These are phyloP conservation scores for Columba livia DNA, from an alignment of 2,113 vertebrate species.

Conservation along the genomic window DNA sequence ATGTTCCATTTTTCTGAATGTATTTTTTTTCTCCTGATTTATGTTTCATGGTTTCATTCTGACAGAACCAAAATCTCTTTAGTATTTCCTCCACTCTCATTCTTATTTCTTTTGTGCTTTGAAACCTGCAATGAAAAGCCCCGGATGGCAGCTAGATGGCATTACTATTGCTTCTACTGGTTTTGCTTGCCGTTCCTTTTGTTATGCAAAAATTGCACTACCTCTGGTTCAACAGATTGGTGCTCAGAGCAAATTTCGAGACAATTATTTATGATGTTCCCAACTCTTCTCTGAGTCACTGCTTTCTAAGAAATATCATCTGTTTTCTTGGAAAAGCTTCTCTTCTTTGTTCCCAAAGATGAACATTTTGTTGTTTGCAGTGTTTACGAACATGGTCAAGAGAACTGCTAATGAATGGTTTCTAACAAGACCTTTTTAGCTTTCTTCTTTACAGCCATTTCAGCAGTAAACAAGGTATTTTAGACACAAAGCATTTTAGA, in stretches of 20 bases:
- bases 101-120: neutral
- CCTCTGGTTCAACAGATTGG: neutral
- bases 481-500: neutral
- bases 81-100: neutral
- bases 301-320: neutral
- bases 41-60: neutral
- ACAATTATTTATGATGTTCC: neutral
- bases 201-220: neutral
- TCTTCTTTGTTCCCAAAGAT: neutral
- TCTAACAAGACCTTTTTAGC: neutral
- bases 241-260: neutral
- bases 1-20: neutral
- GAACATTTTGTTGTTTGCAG: neutral
- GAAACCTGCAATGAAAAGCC: neutral
- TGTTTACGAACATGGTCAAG: neutral
- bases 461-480: neutral
- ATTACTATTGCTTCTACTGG: constrained; percentile 2
- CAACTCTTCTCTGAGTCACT: neutral
- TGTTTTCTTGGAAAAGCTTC: neutral
- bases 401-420: neutral
- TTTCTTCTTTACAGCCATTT: neutral
- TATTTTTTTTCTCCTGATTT: neutral
- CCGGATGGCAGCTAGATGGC: constrained; percentile 29
- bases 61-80: neutral
- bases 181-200: neutral